Evolutionary conservation across 2,797 vertebrate species (phyloP).

Genomic region (Babyrousa celebensis): DNA sequence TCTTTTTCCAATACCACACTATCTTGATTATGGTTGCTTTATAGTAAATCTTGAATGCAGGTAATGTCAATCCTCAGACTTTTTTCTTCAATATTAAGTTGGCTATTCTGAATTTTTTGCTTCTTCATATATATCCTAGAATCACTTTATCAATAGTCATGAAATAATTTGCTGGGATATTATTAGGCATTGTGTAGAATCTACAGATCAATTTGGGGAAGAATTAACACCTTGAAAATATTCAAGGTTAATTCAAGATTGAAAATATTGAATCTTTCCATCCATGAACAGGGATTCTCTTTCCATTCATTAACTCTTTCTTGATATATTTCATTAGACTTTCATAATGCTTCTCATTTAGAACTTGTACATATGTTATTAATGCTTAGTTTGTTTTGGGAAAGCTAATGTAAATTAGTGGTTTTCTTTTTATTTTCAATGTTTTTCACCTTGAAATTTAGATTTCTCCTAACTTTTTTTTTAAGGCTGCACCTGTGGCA

Average conservation of each 20-base stretch:
- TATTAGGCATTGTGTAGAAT: not conserved
- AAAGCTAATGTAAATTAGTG: not conserved
- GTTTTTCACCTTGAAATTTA: not conserved
- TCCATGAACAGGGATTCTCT: not conserved
- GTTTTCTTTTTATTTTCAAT: not conserved
- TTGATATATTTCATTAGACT: not conserved
- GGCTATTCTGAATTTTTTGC: not conserved
- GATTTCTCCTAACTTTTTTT: not conserved
- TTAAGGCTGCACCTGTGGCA: no score
- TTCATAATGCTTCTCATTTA: not conserved
- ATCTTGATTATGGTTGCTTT: not conserved
- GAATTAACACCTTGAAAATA: not conserved
- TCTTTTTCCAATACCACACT: not conserved
- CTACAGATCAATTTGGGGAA: not conserved
- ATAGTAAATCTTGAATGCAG: not conserved
- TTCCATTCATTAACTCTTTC: not conserved
- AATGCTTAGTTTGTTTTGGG: not conserved
- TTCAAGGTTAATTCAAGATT: no score
- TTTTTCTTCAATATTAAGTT: not conserved
- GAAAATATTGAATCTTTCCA: not conserved
- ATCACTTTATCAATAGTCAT: not conserved
- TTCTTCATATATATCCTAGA: not conserved
- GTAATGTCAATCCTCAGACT: not conserved
- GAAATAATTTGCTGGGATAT: not conserved
- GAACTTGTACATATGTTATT: not conserved